Percentiles rank a stretch among this genome's conserved stretches.
phyloP scores from a whole-genome alignment of 2,797 vertebrate species.

The Antrozous pallidus region DNA sequence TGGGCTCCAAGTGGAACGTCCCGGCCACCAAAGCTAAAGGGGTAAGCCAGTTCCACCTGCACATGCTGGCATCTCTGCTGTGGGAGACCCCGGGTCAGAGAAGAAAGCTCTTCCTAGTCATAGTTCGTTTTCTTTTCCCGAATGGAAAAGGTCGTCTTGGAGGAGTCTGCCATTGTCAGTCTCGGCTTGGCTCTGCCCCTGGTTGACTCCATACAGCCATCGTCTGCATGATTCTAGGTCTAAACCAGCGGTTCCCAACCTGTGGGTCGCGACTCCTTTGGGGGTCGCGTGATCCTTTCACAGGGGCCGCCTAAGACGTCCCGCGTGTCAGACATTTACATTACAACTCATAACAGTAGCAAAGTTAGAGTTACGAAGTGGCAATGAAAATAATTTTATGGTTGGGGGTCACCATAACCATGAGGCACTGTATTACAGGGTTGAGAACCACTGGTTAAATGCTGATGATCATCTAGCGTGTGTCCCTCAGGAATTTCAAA shows the following conservation, averaged over 20 bases:
- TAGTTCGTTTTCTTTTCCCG: neutral
- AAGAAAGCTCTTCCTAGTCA: neutral
- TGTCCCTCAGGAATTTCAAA: neutral
- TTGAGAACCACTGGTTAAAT: neutral
- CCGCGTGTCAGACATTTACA: no score
- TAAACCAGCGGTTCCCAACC: neutral
- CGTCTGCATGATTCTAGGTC: neutral
- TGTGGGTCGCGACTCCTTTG: no score
- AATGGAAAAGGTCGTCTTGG: neutral
- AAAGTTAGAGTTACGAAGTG: no score
- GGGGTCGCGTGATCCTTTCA: no score
- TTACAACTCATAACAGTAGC: no score
- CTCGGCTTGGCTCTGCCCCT: constrained; percentile 5
- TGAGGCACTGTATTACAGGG: no score
- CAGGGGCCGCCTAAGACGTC: no score
- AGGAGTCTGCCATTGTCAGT: neutral
- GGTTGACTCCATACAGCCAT: neutral
- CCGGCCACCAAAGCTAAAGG: constrained; percentile 73
- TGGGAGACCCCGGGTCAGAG: neutral
- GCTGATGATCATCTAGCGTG: neutral
- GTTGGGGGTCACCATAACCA: no score
- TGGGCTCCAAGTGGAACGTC: constrained; percentile 86
- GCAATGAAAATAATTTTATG: no score
- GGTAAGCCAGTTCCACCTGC: constrained; percentile 74
- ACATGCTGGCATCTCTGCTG: neutral